phyloP scores from a whole-genome alignment of 2,797 vertebrate genomes.

The Falco naumanni region DNA sequence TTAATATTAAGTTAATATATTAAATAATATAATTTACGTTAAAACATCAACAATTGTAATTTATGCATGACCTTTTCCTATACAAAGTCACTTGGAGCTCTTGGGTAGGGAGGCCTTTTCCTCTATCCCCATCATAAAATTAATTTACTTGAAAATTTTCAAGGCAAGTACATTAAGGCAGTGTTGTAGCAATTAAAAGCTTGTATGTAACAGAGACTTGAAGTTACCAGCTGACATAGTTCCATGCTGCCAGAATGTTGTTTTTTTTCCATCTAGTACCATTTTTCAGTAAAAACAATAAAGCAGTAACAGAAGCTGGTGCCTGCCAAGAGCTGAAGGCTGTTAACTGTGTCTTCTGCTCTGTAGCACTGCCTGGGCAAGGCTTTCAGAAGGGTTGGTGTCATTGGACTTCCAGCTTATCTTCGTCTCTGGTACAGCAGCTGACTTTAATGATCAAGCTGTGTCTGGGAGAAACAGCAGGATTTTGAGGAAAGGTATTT shows the following conservation, averaged over 20 bases:
- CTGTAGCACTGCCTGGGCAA: neutral
- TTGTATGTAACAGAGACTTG: neutral
- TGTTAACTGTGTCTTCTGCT: neutral
- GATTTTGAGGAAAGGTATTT: neutral
- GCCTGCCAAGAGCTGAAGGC: neutral
- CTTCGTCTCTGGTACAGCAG: neutral
- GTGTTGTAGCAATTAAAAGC: neutral
- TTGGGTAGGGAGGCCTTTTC: neutral
- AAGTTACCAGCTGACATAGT: neutral
- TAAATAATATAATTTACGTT: neutral
- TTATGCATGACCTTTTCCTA: neutral
- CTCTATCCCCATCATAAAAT: neutral
- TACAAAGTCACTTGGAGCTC: neutral
- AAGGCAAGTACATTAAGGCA: neutral
- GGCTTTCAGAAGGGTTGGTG: neutral
- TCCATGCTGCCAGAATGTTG: neutral
- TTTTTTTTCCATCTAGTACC: neutral
- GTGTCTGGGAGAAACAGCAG: neutral
- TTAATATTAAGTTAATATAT: neutral
- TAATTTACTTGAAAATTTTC: neutral
- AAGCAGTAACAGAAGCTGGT: neutral
- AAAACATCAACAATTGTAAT: neutral
- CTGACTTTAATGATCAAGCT: neutral
- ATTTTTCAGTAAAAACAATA: neutral
- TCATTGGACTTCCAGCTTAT: neutral